Evolutionary conservation across 2,113 vertebrate species (phyloP).

Genomic region (Sigmodon hispidus): DNA sequence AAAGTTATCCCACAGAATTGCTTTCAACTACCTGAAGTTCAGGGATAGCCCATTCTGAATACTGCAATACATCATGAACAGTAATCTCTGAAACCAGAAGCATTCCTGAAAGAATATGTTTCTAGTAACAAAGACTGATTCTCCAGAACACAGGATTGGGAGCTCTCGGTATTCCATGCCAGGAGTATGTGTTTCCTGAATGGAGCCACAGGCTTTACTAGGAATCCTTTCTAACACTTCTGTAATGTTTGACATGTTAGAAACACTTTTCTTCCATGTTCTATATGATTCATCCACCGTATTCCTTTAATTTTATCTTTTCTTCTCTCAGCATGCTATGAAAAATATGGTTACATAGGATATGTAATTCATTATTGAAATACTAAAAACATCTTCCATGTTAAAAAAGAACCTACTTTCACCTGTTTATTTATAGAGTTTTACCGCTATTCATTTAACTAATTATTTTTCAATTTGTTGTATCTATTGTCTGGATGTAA

Average conservation of each 20-base stretch:
- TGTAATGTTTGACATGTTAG: background rate
- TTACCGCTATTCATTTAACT: background rate
- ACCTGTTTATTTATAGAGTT: background rate
- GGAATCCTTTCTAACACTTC: background rate
- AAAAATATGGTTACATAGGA: background rate
- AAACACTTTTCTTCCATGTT: background rate
- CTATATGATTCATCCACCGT: background rate
- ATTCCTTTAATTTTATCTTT: background rate
- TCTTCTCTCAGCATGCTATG: background rate
- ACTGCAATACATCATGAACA: background rate
- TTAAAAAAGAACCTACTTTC: background rate
- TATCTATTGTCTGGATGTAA: background rate
- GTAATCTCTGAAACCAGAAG: too few relatives aligned
- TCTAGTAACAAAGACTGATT: background rate
- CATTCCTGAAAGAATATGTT: background rate
- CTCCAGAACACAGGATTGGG: background rate
- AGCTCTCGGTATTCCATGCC: background rate
- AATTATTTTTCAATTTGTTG: background rate
- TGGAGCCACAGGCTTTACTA: background rate
- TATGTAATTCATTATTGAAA: background rate
- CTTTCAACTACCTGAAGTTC: background rate
- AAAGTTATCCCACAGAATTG: background rate
- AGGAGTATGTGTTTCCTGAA: background rate
- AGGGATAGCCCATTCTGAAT: background rate
- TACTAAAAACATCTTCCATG: background rate